Percentiles rank a stretch among this genome's conserved stretches.
These are phyloP conservation scores for Tenthredo mesomela DNA, from an alignment of 2,888 invertebrate species.

Conservation along the genomic window DNA sequence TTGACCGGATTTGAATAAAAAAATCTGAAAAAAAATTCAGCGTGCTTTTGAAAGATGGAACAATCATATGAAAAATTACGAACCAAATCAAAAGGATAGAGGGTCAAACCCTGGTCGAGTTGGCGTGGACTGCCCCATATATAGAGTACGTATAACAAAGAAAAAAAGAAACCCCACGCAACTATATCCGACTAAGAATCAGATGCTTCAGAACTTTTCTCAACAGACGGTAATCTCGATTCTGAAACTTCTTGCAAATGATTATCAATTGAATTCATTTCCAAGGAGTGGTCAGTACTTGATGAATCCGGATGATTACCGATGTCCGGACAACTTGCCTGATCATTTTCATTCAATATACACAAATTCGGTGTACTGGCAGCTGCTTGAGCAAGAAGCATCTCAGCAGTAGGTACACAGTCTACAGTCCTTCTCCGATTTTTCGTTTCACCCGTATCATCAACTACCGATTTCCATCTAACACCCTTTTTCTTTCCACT, in stretches of 20 bases:
- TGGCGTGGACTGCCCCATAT: too few relatives aligned
- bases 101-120: too few relatives aligned
- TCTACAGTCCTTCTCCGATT: conserved; percentile 66
- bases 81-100: too few relatives aligned
- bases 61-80: too few relatives aligned
- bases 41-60: too few relatives aligned
- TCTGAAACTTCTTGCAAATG: background rate
- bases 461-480: conserved; percentile 71
- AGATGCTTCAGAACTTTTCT: background rate
- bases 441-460: conserved; percentile 53
- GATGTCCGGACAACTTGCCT: background rate
- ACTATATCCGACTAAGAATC: background rate
- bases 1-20: too few relatives aligned
- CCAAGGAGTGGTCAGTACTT: background rate
- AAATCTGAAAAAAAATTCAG: too few relatives aligned
- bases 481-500: conserved; percentile 70
- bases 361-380: conserved; percentile 66
- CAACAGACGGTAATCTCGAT: background rate
- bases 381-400: conserved; percentile 61
- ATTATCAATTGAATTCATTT: background rate
- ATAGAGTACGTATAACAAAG: background rate
- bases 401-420: conserved; percentile 61
- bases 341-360: conserved; percentile 51
- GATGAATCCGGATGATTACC: background rate
- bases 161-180: background rate